Conservation (phyloP, 2,113 vertebrate species). For the Upupa epops region DNA sequence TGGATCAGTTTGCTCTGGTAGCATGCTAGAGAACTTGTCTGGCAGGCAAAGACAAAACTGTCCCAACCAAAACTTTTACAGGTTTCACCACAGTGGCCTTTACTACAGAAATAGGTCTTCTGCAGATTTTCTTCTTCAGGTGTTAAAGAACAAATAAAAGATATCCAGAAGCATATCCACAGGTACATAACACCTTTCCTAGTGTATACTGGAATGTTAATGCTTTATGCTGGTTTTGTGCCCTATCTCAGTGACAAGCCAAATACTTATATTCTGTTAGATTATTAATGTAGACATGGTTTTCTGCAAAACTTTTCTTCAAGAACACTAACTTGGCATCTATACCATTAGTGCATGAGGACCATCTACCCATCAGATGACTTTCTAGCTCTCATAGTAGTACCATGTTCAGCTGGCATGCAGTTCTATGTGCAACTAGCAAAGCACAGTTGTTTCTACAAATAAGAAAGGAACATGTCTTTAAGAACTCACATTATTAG, state of each 20-base stretch:
- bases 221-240: neutral
- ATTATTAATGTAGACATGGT: neutral
- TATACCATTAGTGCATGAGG: neutral
- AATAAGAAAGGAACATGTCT: neutral
- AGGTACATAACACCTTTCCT: neutral
- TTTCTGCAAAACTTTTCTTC: too few relatives aligned
- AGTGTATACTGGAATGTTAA: neutral
- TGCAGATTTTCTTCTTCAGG: neutral
- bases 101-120: neutral
- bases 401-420: neutral
- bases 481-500: neutral
- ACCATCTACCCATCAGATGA: neutral
- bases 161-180: neutral
- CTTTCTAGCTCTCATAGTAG: neutral
- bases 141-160: neutral
- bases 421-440: neutral
- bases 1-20: neutral
- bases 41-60: neutral
- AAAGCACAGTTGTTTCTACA: neutral
- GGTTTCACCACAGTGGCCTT: neutral
- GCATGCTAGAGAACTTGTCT: neutral
- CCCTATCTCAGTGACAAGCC: neutral
- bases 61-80: neutral
- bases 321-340: neutral
- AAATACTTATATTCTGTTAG: neutral